Evolutionary conservation across 2,797 vertebrate species (phyloP), one percentile per base, ranked within the genome.

Genomic region (Anolis apletophallus): DNA sequence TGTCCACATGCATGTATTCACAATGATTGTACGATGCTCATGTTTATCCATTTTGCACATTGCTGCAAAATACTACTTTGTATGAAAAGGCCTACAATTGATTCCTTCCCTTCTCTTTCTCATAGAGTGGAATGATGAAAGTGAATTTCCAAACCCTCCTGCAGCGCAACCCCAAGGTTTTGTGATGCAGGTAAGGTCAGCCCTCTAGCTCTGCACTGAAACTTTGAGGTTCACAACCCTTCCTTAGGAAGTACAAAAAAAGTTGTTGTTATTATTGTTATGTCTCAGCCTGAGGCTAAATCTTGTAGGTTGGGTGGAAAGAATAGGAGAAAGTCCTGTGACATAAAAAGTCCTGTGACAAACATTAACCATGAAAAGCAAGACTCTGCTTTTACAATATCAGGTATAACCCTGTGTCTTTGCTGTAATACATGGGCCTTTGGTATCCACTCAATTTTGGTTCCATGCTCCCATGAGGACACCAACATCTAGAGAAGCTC

Each of bases 111-210:
- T 13, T 16, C 32, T 29, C 4, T 7, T 29, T 7, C 14, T 29
- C 21, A 4, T 57, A 87, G 86, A 87, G 80, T 59, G 55, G 68
- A 64, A 73, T 12, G 7, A 57, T 55, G 86, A 83, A 55, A 52
- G 34, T 26, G 75, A 83, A 72, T 76, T 76, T 50, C 23, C 32
- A 26, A 80, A 78, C 57, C 29, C n/a, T 59, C 69, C 68, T 40
- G 16, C 29, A 36, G 11, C 55, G 17, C 86, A 83, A 17, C 55
- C 75, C 57, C 59, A 32, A 64, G 26, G 32, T 83, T 50, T 26
- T 23, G 54, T 87, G 34, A 74, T 26, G 21, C 86, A 87, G 86
- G 86, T 87, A 84, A 83, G 81, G 8, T 54, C 67, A 46, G 8
- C 23, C 8, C 52, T 40, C 11, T 64, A 74, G 14, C 23, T 50